These are phyloP conservation scores for Lasioglossum villosulum DNA, from an alignment of 2,888 invertebrate species.

Conservation along the genomic window DNA sequence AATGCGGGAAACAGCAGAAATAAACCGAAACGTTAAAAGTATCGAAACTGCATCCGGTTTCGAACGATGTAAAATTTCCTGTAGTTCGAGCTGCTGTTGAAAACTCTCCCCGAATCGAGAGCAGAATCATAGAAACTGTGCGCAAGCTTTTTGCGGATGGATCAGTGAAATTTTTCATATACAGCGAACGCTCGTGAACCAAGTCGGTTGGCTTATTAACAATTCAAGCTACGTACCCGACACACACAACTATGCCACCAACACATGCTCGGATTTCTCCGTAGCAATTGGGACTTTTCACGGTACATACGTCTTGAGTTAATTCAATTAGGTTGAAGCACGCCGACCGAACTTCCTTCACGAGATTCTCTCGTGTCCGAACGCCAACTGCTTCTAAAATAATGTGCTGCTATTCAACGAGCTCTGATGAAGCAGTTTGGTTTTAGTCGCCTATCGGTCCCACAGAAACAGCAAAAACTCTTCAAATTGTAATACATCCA, in stretches of 20 bases:
- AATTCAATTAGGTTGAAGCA: constrained; percentile 51
- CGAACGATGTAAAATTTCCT: constrained; percentile 3
- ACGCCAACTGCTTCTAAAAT: constrained; percentile 1
- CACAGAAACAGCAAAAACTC: neutral
- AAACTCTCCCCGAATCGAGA: neutral
- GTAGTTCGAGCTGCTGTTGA: neutral
- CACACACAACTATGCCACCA: neutral
- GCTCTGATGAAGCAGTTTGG: neutral
- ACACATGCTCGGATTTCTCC: neutral
- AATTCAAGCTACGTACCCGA: constrained; percentile 52
- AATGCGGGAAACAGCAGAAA: neutral
- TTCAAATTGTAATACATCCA: neutral
- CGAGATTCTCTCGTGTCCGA: neutral
- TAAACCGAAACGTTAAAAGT: neutral
- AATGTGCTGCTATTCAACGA: neutral
- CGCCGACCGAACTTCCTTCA: constrained; percentile 48
- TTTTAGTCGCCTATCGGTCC: neutral
- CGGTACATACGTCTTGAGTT: constrained; percentile 29
- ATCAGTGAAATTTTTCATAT: neutral
- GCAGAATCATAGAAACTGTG: neutral
- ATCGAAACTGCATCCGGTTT: neutral
- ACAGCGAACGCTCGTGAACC: neutral
- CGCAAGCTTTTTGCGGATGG: neutral
- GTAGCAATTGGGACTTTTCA: constrained; percentile 22
- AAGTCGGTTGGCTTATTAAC: constrained; percentile 42